These are phyloP conservation scores for Scopus umbretta DNA, from an alignment of 2,113 vertebrate genomes.

Conservation along the genomic window DNA sequence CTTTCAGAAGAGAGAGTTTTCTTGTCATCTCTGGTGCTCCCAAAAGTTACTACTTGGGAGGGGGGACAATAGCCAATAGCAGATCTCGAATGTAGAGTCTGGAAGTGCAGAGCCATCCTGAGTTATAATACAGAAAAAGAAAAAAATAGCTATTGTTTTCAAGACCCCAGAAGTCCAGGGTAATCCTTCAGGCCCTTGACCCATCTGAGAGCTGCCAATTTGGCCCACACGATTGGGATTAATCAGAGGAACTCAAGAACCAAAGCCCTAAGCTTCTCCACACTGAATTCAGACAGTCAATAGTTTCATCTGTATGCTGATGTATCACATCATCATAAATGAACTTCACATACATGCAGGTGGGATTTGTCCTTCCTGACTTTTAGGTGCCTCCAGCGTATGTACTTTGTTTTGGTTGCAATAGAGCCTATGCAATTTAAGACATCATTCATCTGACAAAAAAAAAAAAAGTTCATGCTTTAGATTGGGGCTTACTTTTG, in stretches of 20 bases:
- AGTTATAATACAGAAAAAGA: background rate
- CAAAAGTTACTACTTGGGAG: background rate
- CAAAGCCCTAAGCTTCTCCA: background rate
- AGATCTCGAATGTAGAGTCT: background rate
- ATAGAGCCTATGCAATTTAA: background rate
- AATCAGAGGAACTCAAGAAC: background rate
- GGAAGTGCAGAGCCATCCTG: background rate
- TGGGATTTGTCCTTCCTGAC: background rate
- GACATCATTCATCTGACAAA: background rate
- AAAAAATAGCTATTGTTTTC: background rate
- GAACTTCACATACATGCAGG: background rate
- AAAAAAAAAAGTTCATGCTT: background rate
- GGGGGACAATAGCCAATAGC: background rate
- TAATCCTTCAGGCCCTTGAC: background rate
- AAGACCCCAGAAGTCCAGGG: background rate
- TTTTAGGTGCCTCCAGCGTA: background rate
- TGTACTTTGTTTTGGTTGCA: background rate
- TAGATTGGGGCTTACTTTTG: background rate
- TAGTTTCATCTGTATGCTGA: background rate
- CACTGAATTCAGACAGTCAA: background rate
- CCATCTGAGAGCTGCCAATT: rapidly evolving
- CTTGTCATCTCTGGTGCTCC: background rate
- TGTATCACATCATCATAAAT: background rate
- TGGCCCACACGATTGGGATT: background rate
- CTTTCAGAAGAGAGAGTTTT: background rate